Evolutionary conservation across 2,888 invertebrate species (phyloP).

Genomic region (Oxytorus armatus): DNA sequence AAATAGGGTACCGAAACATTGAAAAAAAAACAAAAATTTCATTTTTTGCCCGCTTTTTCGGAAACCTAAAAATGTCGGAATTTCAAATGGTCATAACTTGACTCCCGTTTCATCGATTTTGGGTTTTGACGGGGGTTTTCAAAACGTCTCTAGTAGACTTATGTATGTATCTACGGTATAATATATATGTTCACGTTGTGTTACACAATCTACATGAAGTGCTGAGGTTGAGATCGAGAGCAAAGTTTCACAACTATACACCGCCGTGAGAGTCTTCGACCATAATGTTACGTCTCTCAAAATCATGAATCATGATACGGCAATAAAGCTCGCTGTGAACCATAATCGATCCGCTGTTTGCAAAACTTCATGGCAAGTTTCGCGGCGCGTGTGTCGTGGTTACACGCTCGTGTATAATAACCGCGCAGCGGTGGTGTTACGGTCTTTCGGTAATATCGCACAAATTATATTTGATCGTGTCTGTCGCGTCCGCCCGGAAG

Average conservation of each 20-base stretch:
- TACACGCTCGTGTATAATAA: neutral
- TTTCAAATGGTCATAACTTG: too few relatives aligned
- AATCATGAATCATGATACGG: constrained; percentile 69
- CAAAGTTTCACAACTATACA: constrained; percentile 72
- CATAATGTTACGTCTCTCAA: constrained; percentile 67
- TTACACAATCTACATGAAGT: constrained; percentile 51
- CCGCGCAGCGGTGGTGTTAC: constrained; percentile 16
- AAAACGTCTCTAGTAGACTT: too few relatives aligned
- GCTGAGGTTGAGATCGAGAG: constrained; percentile 68
- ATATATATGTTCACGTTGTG: constrained; percentile 25
- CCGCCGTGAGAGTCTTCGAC: constrained; percentile 68
- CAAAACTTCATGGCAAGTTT: constrained; percentile 61
- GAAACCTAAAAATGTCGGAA: too few relatives aligned
- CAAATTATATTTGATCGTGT: constrained; percentile 39
- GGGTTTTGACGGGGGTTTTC: too few relatives aligned
- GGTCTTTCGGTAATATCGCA: constrained; percentile 39
- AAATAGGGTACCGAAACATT: too few relatives aligned
- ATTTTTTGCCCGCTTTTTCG: too few relatives aligned
- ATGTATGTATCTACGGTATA: too few relatives aligned
- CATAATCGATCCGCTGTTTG: constrained; percentile 45
- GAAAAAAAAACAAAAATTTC: too few relatives aligned
- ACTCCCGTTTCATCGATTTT: too few relatives aligned
- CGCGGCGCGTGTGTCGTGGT: constrained; percentile 35
- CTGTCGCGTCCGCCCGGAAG: neutral
- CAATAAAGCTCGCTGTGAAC: constrained; percentile 43